Base-by-base conservation (phyloP, 2,113 vertebrate genomes). In the Amphiprion percula region DNA sequence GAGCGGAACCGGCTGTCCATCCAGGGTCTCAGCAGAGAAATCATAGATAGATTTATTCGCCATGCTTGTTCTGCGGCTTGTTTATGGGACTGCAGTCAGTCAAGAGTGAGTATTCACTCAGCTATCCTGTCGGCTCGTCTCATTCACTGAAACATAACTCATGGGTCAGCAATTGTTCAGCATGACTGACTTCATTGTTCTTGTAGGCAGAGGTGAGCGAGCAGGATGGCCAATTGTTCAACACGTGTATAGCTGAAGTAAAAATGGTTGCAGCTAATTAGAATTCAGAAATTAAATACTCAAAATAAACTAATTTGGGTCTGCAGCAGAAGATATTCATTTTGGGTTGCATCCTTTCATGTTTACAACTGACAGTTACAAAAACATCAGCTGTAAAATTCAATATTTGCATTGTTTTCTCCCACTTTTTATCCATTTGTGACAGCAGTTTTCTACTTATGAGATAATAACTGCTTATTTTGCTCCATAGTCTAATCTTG, bases 161-260 rank as follows among this genome's bases (percentile, higher is more conserved):
- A 73, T 67, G 76, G 90, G 86, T 95, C 95, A 95, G 94, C 94
- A 94, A 61, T 93, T 91, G 80, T 95, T 95, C 94, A 83, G 91
- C 94, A 80, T 94, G 91, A 89, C 68, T 94, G 92, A 88, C 64
- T 87, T 87, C 82, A 87, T 95, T 96, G 93, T 95, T 75, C 67
- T 30, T 47, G 30, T 78, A 79, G 62, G 39, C 73, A 90, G 83
- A 91, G 83, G 79, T 91, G 89, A 93, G 79, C 71, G 60, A 83
- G 60, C 83, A 44, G 64, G 24, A 52, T 67, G 76, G 68, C 69
- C 82, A 82, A 80, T 90, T 93, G 90, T 90, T 86, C 46, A 56
- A 52, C 65, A 80, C 82, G 79, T 87, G 78, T 80, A 12, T 19
- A 19, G 52, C 61, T 47, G 66, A 37, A 37, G 33, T 41, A 79